phyloP scores from a whole-genome alignment of 2,888 invertebrate genomes.

The Litoditis marina region DNA sequence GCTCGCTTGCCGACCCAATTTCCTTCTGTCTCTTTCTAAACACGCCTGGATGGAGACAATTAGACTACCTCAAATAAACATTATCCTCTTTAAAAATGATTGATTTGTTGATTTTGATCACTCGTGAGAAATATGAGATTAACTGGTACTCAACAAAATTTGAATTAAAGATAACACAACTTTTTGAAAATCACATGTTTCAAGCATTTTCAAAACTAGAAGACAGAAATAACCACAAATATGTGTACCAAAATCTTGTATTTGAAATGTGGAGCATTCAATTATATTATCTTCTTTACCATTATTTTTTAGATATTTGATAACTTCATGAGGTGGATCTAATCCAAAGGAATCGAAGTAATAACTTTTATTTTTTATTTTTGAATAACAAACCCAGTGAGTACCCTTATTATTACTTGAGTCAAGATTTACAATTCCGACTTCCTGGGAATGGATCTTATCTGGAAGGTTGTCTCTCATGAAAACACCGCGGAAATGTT shows the following conservation, averaged over 20 bases:
- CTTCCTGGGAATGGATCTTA: constrained; percentile 6
- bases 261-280: constrained; percentile 11
- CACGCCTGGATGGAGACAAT: constrained; percentile 9
- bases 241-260: constrained; percentile 22
- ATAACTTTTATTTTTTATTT: constrained; percentile 8
- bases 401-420: constrained; percentile 14
- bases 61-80: constrained; percentile 32
- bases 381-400: constrained; percentile 18
- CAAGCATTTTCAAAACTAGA: constrained; percentile 24
- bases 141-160: constrained; percentile 16
- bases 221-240: constrained; percentile 22
- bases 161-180: constrained; percentile 24
- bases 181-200: constrained; percentile 22
- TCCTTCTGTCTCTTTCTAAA: too few relatives aligned
- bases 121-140: constrained; percentile 24
- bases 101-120: constrained; percentile 25
- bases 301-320: constrained; percentile 10
- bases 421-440: constrained; percentile 14
- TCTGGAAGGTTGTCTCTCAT: constrained; percentile 14
- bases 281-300: constrained; percentile 3
- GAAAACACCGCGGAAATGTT: constrained; percentile 9
- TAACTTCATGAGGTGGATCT: constrained; percentile 10
- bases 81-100: constrained; percentile 34
- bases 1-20: constrained; percentile 25
- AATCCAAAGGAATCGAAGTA: constrained; percentile 12